Evolutionary conservation across 2,888 invertebrate genomes (phyloP).

Genomic region (Caenorhabditis parvicauda): DNA sequence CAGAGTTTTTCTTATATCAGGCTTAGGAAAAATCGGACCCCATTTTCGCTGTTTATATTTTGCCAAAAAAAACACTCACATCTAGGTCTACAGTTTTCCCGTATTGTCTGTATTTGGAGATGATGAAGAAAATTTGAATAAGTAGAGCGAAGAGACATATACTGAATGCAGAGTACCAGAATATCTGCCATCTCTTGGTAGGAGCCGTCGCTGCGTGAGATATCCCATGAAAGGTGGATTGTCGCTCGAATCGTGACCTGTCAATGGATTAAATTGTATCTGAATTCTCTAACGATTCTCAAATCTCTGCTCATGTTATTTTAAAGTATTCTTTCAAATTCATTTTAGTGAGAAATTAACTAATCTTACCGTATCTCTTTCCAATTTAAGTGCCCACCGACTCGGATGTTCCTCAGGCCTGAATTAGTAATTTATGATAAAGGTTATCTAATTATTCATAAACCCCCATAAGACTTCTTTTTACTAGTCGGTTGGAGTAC

Average conservation of each 20-base stretch:
- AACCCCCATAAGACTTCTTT: too few relatives aligned
- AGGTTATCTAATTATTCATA: too few relatives aligned
- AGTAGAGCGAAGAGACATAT: constrained; percentile 44
- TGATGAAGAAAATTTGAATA: constrained; percentile 52
- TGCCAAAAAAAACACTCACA: constrained; percentile 35
- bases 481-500: too few relatives aligned
- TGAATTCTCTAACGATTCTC: background rate
- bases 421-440: too few relatives aligned
- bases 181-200: constrained; percentile 40
- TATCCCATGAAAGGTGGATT: constrained; percentile 54
- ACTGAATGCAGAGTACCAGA: constrained; percentile 56
- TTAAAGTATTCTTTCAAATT: background rate
- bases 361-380: constrained; percentile 32
- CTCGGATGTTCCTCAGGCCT: constrained; percentile 44
- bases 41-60: too few relatives aligned
- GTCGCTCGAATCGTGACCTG: constrained; percentile 34
- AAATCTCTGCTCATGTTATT: background rate
- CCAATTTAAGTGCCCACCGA: constrained; percentile 43
- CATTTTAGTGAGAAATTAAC: background rate
- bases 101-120: constrained; percentile 50
- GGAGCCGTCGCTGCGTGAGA: constrained; percentile 54
- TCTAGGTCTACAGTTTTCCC: constrained; percentile 61
- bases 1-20: too few relatives aligned
- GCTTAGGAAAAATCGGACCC: too few relatives aligned
- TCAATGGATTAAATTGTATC: background rate